Base-by-base conservation (phyloP, 2,888 invertebrate genomes). In the Chloroclystis v-ata region DNA sequence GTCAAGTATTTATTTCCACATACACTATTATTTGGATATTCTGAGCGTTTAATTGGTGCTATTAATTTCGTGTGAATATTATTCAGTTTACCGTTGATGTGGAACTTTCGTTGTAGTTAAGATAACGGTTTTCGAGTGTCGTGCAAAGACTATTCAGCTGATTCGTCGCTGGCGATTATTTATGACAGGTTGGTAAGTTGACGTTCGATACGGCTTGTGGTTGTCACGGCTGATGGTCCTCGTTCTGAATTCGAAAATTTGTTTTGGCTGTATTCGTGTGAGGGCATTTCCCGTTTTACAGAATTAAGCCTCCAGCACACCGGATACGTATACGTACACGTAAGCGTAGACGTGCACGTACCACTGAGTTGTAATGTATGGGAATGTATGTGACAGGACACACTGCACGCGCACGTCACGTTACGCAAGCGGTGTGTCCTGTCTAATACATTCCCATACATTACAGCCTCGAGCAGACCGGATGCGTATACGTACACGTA, bases 111-210 rank as follows among this genome's bases (percentile, higher is more conserved):
- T 59, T 62, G 58, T 37, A 60, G 62, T 64, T 68, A 63, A 59
- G 56, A 60, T 81, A 81, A 79, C 81, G 79, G 78, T 60, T 58
- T 54, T 72, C 66, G 67, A 63, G 59, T 73, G 72, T 83, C 82
- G 83, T 83, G 85, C 75, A 60, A 65, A 61, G 58, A 73, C 77
- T 72, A 82, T 84, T 80, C 79, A 61, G 60, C 56, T 59, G 72
- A 75, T 76, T 82, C 71, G 71, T 73, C 74, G 59, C 57, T 63
- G 70, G 65, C 73, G 72, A 79, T 79, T 78, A 78, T 70, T 79
- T 78, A 78, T 70, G 65, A 68, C 67, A 67, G 61, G 69, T 74
- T 70, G 74, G 74, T 72, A 72, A 72, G 72, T 63, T 63, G 63
- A 69, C 73, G 69, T 74, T 74, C 64, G 75, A 70, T 75, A 78